Conservation (phyloP, 2,888 invertebrate genomes). For the Synergus laeviventris region DNA sequence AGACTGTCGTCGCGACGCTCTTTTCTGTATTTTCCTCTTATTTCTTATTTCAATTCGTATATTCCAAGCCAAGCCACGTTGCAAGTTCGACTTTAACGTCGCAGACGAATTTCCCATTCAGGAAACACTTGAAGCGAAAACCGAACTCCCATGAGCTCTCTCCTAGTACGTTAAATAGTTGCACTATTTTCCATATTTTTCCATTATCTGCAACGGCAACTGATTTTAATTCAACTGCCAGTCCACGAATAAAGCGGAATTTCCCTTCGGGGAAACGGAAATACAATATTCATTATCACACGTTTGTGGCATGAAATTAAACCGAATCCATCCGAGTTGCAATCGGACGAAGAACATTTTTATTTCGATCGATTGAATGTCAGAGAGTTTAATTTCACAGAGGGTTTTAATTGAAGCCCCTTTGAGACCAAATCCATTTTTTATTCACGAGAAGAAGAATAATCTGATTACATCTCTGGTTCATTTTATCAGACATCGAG, state of each 20-base stretch:
- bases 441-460: no score
- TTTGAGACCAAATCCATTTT: background rate
- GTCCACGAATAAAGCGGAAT: background rate
- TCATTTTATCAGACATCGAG: no score
- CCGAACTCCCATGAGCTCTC: background rate
- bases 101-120: constrained; percentile 10
- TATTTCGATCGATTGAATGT: constrained; percentile 9
- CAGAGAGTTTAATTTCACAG: background rate
- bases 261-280: background rate
- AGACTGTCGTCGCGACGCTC: constrained; percentile 26
- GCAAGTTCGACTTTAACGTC: background rate
- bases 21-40: constrained; percentile 15
- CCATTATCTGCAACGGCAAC: background rate
- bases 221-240: background rate
- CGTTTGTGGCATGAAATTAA: constrained; percentile 9
- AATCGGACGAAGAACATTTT: background rate
- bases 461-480: no score
- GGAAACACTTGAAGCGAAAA: background rate
- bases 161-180: background rate
- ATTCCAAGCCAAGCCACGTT: background rate
- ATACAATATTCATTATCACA: constrained; percentile 27
- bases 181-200: constrained; percentile 3
- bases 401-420: background rate
- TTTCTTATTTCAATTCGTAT: constrained; percentile 13
- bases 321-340: background rate